Evolutionary conservation across 2,888 invertebrate species (phyloP).

Genomic region (Bellardia bayeri): DNA sequence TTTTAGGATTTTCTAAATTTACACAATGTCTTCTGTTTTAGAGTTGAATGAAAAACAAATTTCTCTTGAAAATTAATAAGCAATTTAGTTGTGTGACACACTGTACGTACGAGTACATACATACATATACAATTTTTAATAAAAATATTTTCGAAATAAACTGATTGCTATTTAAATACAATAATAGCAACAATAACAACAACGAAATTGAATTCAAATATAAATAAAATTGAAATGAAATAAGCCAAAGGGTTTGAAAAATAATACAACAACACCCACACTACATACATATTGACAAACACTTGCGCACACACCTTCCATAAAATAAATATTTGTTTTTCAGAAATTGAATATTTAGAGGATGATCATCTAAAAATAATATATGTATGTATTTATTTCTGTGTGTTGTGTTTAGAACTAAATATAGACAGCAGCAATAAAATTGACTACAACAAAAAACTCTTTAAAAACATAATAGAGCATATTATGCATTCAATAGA

Average conservation of each 20-base stretch:
- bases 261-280: not conserved
- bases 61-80: no score
- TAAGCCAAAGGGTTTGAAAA: slow-evolving; percentile 44
- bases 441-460: not conserved
- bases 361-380: slow-evolving; percentile 44
- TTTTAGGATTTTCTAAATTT: no score
- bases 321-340: slow-evolving; percentile 1
- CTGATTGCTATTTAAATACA: slow-evolving; percentile 16
- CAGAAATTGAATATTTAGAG: slow-evolving; percentile 10
- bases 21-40: no score
- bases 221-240: slow-evolving; percentile 41
- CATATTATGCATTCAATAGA: not conserved
- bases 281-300: slow-evolving; percentile 12
- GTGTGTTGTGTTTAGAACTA: not conserved
- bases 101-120: not conserved
- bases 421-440: not conserved
- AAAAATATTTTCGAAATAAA: slow-evolving; percentile 10
- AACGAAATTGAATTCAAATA: not conserved
- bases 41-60: no score
- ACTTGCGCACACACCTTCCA: slow-evolving; percentile 52
- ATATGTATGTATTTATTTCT: not conserved
- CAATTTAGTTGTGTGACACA: no score
- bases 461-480: not conserved
- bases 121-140: slow-evolving; percentile 22
- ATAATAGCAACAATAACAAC: slow-evolving; percentile 4